Percentiles rank a stretch among this genome's conserved stretches.
These are phyloP conservation scores for Xiphophorus birchmanni DNA, from an alignment of 2,797 vertebrate genomes.

Conservation along the genomic window DNA sequence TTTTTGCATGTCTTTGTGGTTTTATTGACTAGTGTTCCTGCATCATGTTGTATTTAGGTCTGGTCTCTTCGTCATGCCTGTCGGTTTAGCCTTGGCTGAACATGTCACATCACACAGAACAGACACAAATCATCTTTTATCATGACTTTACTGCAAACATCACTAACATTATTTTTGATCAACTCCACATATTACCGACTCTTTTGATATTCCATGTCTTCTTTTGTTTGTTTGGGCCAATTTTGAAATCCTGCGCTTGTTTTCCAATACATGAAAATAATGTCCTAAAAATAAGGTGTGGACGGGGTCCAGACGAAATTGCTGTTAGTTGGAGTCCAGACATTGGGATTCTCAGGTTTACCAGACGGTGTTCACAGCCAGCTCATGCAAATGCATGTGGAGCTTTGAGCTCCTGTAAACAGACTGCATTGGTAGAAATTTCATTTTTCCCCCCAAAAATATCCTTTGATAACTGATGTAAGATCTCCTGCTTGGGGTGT, in stretches of 20 bases:
- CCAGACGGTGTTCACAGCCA: not conserved
- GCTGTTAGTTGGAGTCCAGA: not conserved
- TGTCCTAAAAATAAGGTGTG: not conserved
- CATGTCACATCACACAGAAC: not conserved
- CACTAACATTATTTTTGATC: not conserved
- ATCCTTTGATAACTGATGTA: conserved; percentile 66
- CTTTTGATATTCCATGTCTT: not conserved
- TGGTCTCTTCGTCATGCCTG: not conserved
- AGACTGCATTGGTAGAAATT: conserved; percentile 19
- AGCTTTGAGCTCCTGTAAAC: conserved; percentile 36
- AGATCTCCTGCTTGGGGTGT: conserved; percentile 60
- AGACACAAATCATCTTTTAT: not conserved
- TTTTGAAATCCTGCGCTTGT: not conserved
- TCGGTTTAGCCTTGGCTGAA: not conserved
- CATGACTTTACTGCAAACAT: not conserved
- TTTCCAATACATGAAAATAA: not conserved
- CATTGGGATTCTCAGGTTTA: not conserved
- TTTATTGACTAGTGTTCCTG: not conserved
- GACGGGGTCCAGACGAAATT: not conserved
- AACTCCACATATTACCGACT: not conserved
- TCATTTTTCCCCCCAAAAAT: conserved; percentile 27
- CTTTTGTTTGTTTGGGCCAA: not conserved
- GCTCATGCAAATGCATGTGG: conserved; percentile 27
- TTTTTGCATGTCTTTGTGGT: not conserved
- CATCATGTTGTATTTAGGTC: not conserved